Evolutionary conservation across 2,797 vertebrate species (phyloP), one percentile per base, ranked within the genome.

Genomic region (Spheniscus humboldti): DNA sequence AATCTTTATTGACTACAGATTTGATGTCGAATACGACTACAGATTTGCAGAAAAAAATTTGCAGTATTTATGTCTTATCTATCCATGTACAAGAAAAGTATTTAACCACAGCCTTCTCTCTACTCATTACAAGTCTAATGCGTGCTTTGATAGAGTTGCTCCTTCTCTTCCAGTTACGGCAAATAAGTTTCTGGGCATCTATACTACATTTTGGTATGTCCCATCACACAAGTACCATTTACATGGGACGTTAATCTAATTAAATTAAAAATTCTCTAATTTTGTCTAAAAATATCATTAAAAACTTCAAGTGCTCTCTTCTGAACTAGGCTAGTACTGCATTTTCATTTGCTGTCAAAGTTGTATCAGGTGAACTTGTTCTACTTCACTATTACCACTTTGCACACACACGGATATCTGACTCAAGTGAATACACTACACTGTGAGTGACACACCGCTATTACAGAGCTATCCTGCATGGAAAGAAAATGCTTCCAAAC

Each of bases 321-420:
- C 50, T 73, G 45, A 66, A n/a, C 6, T 59, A 30, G 22, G 30
- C 16, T 35, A 77, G 27, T 31, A 10, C 20, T 31, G 37, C 43
- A 13, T 52, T 76, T 92, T 60, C 23, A 30, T 43, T 60, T 84
- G n/a, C 11, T 19, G 30, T 62, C 53, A 19, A 67, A 50, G 41
- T 22, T 43, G 50, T 22, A 59, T 20, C 30, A 27, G 23, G 39
- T 33, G 30, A 71, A 25, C 25, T 64, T 15, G 17, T n/a, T 63
- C 63, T 23, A 57, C 14, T n/a, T 77, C 43, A 19, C 30, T 35
- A 23, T 48, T 30, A 27, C 11, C 53, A 62, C 35, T 72, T 82
- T 28, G 33, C 66, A 28, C 13, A 39, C 4, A 33, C 23, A 20
- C 0, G 2, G 23, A 30, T 50, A 50, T 22, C 35, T 0, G 3